Conservation (phyloP, 2,888 invertebrate species). For the Omphaloscelis lunosa region DNA sequence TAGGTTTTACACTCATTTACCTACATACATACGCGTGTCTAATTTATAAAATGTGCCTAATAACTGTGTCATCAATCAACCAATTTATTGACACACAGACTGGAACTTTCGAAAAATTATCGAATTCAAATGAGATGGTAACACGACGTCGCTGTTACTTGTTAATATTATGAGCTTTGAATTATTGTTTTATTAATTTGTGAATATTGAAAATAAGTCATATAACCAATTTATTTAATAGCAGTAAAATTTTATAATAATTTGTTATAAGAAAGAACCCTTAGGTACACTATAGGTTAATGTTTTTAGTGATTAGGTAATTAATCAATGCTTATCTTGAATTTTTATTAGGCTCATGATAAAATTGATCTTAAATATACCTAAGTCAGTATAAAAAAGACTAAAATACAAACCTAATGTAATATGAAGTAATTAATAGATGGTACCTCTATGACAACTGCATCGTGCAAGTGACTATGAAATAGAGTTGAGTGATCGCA, state of each 20-base stretch:
- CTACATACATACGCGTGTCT: slow-evolving; percentile 63
- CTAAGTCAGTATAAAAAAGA: neutral
- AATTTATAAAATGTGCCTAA: slow-evolving; percentile 66
- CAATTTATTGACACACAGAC: slow-evolving; percentile 57
- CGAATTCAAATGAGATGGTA: slow-evolving; percentile 40
- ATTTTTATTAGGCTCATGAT: neutral
- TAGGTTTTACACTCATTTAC: slow-evolving; percentile 66
- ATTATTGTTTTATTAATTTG: slow-evolving; percentile 39
- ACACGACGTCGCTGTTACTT: slow-evolving; percentile 15
- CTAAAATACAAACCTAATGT: neutral
- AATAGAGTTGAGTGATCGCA: neutral
- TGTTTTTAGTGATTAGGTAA: neutral
- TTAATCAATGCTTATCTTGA: slow-evolving; percentile 29
- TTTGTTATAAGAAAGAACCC: slow-evolving; percentile 9
- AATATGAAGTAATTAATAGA: neutral
- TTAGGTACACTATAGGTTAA: neutral
- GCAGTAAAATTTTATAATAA: slow-evolving; percentile 3
- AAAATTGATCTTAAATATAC: neutral
- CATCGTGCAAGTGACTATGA: neutral
- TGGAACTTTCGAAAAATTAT: slow-evolving; percentile 59
- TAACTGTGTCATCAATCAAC: slow-evolving; percentile 69
- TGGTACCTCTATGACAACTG: neutral
- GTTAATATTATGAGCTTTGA: slow-evolving; percentile 7
- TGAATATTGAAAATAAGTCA: slow-evolving; percentile 24
- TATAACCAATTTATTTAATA: slow-evolving; percentile 27